These are phyloP conservation scores for Campoplex nolae DNA, from an alignment of 2,888 invertebrate species.

Conservation along the genomic window DNA sequence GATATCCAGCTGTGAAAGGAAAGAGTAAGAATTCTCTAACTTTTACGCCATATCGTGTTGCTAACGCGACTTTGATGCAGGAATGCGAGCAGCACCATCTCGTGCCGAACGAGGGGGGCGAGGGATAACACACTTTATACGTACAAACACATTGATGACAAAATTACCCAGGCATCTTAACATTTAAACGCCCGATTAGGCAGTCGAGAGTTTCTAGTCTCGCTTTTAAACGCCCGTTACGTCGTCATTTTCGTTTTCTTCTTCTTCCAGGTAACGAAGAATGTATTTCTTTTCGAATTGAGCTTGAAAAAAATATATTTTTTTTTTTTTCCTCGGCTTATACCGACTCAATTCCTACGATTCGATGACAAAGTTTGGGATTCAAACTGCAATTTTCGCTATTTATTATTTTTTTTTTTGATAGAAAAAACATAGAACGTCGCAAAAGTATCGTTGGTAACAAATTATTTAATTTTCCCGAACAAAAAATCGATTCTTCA, in stretches of 20 bases:
- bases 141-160: constrained; percentile 26
- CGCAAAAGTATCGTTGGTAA: background rate
- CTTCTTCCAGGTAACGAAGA: background rate
- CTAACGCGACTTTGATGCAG: background rate
- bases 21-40: constrained; percentile 1
- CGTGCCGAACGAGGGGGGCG: background rate
- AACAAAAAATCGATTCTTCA: background rate
- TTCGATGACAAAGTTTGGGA: background rate
- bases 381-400: background rate
- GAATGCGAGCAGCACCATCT: constrained; percentile 42
- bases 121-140: background rate
- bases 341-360: too few species aligned
- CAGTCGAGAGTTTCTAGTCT: constrained; percentile 3
- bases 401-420: background rate
- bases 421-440: background rate
- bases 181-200: constrained; percentile 25
- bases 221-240: background rate
- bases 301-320: background rate
- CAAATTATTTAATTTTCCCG: background rate
- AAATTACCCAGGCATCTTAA: constrained; percentile 14
- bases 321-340: background rate
- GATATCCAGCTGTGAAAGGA: background rate
- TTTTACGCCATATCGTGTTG: constrained; percentile 24
- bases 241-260: background rate
- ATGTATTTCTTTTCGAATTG: background rate